These are phyloP conservation scores for Hassar affinis DNA, from an alignment of 2,113 vertebrate genomes.

Conservation along the genomic window DNA sequence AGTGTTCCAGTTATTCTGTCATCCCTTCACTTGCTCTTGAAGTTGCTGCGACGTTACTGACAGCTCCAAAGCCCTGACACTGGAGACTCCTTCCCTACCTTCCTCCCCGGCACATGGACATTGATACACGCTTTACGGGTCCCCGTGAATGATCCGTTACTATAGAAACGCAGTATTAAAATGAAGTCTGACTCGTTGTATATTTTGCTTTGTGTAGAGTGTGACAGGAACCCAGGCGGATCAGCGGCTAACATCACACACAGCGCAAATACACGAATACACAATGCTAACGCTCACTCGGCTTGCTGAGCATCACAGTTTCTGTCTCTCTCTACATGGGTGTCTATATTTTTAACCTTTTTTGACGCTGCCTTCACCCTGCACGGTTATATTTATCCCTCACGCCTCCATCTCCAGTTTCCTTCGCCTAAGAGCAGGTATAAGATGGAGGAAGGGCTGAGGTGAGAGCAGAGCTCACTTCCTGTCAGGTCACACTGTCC, in stretches of 20 bases:
- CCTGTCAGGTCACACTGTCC: constrained; percentile 38
- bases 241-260: not conserved
- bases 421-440: constrained; percentile 70
- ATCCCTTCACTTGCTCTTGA: too few species aligned
- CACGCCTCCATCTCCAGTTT: constrained; percentile 69
- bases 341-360: constrained; percentile 75
- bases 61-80: too few species aligned
- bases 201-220: too few species aligned
- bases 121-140: too few species aligned
- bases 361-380: constrained; percentile 64
- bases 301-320: constrained; percentile 35
- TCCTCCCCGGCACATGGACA: too few species aligned
- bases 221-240: too few species aligned
- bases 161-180: not conserved
- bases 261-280: too few species aligned
- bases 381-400: constrained; percentile 67
- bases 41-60: too few species aligned
- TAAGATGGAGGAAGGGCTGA: constrained; percentile 52
- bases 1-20: too few species aligned
- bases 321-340: constrained; percentile 66
- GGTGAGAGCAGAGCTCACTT: constrained; percentile 42
- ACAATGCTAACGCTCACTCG: not conserved
- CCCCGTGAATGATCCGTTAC: too few species aligned
- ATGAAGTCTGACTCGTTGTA: too few species aligned
- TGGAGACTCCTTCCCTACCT: too few species aligned